These are phyloP conservation scores for Chouioia cunea DNA, from an alignment of 2,888 invertebrate genomes.

Conservation along the genomic window DNA sequence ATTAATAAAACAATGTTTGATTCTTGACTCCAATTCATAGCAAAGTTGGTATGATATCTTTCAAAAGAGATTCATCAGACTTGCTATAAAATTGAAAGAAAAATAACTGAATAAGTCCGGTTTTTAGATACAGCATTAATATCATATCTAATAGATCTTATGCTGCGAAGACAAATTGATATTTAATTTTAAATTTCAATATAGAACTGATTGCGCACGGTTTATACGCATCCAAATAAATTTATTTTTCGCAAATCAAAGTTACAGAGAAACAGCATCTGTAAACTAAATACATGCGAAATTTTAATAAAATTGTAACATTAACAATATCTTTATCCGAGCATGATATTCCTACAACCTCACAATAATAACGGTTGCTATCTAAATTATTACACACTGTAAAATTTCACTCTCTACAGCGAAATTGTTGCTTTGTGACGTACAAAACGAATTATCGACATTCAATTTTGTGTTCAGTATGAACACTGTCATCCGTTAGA, in stretches of 20 bases:
- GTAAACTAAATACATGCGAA: slow-evolving; percentile 48
- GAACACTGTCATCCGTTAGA: slow-evolving; percentile 17
- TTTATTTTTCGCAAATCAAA: slow-evolving; percentile 34
- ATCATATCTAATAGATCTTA: slow-evolving; percentile 35
- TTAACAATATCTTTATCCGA: slow-evolving; percentile 47
- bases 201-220: slow-evolving; percentile 30
- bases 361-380: slow-evolving; percentile 17
- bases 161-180: slow-evolving; percentile 26
- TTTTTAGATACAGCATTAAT: slow-evolving; percentile 42
- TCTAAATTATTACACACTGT: slow-evolving; percentile 31
- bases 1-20: slow-evolving; percentile 6
- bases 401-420: slow-evolving; percentile 16
- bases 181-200: slow-evolving; percentile 29
- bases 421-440: slow-evolving; percentile 35
- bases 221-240: slow-evolving; percentile 34
- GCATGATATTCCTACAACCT: slow-evolving; percentile 32
- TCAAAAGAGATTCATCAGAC: slow-evolving; percentile 10
- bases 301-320: slow-evolving; percentile 53
- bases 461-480: slow-evolving; percentile 19
- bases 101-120: slow-evolving; percentile 36
- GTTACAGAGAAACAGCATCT: slow-evolving; percentile 39
- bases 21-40: slow-evolving; percentile 23
- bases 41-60: slow-evolving; percentile 24
- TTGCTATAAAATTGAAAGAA: slow-evolving; percentile 8
- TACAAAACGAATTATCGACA: slow-evolving; percentile 22